Conservation (phyloP, 37 sponge, comb jelly and placozoan species). For the Crambe crambe region DNA sequence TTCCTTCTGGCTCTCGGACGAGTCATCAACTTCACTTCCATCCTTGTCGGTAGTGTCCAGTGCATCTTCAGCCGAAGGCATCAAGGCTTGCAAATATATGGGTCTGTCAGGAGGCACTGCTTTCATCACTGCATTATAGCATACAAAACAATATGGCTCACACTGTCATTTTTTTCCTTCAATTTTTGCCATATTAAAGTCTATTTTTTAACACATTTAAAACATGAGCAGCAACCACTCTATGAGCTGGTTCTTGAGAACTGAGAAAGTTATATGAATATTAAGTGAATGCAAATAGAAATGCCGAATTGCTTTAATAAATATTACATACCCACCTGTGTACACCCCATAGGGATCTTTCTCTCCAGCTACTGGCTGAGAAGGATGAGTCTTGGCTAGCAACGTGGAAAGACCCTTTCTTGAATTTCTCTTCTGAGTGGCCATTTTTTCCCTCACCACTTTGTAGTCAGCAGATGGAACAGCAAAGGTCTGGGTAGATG, state of each 20-base stretch:
- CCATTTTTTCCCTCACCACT: slow-evolving; percentile 65
- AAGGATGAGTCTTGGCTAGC: slow-evolving; percentile 68
- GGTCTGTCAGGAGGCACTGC: slow-evolving; percentile 19
- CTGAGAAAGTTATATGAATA: not conserved
- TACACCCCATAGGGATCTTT: slow-evolving; percentile 29
- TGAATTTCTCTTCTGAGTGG: slow-evolving; percentile 51
- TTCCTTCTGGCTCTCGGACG: not conserved
- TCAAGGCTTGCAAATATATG: slow-evolving; percentile 49
- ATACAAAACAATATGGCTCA: too few relatives aligned
- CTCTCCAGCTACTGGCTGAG: slow-evolving; percentile 46
- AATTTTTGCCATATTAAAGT: not conserved
- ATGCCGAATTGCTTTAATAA: not conserved
- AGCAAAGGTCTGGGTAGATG: slow-evolving; percentile 1
- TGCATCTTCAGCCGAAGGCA: slow-evolving; percentile 61
- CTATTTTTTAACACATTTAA: not conserved
- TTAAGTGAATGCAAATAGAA: not conserved
- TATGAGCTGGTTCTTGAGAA: too few relatives aligned
- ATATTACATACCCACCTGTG: slow-evolving; percentile 14
- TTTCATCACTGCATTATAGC: slow-evolving; percentile 22
- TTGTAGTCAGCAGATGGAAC: slow-evolving; percentile 61
- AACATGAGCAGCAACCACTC: too few relatives aligned
- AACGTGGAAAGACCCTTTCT: slow-evolving; percentile 55
- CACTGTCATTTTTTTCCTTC: too few relatives aligned
- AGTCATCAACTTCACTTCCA: not conserved
- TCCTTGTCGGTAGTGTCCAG: slow-evolving; percentile 12